Conservation (phyloP, 2,113 vertebrate species). For the Catharus fuscescens region DNA sequence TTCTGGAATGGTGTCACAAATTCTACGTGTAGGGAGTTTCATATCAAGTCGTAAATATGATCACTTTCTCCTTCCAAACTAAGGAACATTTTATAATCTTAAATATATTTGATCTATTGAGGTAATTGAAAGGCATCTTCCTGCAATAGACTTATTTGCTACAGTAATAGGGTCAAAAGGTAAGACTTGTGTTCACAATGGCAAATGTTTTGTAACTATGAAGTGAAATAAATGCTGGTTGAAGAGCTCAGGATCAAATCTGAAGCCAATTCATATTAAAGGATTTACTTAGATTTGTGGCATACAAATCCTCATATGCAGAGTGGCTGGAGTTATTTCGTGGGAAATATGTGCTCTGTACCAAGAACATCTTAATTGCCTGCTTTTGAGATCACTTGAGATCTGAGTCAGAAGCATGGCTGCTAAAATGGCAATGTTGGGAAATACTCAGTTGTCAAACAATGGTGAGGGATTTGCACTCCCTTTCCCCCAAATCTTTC, state of each 20-base stretch:
- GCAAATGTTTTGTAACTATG: background rate
- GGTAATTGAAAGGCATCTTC: background rate
- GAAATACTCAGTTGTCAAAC: background rate
- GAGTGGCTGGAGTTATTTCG: background rate
- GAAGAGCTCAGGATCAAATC: slow-evolving; percentile 4
- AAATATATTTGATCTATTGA: background rate
- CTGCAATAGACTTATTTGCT: background rate
- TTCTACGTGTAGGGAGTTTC: background rate
- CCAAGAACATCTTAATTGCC: background rate
- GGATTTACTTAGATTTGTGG: slow-evolving; percentile 44
- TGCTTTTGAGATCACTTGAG: background rate
- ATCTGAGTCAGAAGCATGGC: background rate
- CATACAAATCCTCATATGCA: background rate
- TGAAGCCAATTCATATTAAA: slow-evolving; percentile 44
- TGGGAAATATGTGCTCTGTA: background rate
- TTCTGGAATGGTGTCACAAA: background rate
- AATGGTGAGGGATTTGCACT: background rate
- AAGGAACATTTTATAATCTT: background rate
- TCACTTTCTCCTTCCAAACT: background rate
- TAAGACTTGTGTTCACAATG: background rate
- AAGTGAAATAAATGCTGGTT: background rate
- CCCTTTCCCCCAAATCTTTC: background rate
- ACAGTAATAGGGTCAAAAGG: background rate
- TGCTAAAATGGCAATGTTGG: background rate
- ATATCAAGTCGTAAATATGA: background rate